These are phyloP conservation scores for Listronotus bonariensis DNA, from an alignment of 1,140 invertebrate genomes.

Conservation along the genomic window DNA sequence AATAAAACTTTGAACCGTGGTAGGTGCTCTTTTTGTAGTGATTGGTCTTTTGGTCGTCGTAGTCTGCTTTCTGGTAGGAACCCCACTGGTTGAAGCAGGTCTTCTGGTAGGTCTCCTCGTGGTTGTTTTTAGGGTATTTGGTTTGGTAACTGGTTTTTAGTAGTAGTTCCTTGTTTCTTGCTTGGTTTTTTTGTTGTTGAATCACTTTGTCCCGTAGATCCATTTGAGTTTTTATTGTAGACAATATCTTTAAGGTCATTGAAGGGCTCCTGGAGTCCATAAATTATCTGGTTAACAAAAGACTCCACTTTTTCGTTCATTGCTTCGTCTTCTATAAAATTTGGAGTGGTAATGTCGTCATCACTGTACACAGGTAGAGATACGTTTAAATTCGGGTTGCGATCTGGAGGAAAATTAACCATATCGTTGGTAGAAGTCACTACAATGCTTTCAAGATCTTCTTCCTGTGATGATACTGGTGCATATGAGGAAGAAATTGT, in stretches of 20 bases:
- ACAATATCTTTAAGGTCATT: conserved; percentile 78
- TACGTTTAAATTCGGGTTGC: conserved; percentile 78
- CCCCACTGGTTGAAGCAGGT: conserved; percentile 41
- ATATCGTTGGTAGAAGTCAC: conserved; percentile 67
- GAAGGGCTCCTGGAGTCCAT: conserved; percentile 80
- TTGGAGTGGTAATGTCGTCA: conserved; percentile 67
- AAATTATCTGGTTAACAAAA: conserved; percentile 81
- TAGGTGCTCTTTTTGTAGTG: conserved; percentile 43
- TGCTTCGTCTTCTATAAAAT: conserved; percentile 73
- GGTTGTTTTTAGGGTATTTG: conserved; percentile 37
- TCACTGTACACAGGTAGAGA: conserved; percentile 62
- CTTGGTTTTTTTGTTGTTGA: conserved; percentile 57
- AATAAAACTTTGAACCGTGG: conserved; percentile 44
- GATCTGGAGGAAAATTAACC: conserved; percentile 80
- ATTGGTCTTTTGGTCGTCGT: conserved; percentile 55
- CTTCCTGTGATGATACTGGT: conserved; percentile 32
- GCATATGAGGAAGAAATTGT: conserved; percentile 55
- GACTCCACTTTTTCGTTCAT: conserved; percentile 78
- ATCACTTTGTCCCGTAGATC: conserved; percentile 44
- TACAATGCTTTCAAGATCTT: conserved; percentile 35
- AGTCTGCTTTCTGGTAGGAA: conserved; percentile 52
- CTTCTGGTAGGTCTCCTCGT: conserved; percentile 46
- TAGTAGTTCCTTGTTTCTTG: conserved; percentile 50
- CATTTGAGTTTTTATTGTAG: conserved; percentile 52
- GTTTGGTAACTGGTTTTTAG: conserved; percentile 49